These are phyloP conservation scores for Montipora capricornis DNA, from an alignment of 64 coral and sea anemone genomes.

Conservation along the genomic window DNA sequence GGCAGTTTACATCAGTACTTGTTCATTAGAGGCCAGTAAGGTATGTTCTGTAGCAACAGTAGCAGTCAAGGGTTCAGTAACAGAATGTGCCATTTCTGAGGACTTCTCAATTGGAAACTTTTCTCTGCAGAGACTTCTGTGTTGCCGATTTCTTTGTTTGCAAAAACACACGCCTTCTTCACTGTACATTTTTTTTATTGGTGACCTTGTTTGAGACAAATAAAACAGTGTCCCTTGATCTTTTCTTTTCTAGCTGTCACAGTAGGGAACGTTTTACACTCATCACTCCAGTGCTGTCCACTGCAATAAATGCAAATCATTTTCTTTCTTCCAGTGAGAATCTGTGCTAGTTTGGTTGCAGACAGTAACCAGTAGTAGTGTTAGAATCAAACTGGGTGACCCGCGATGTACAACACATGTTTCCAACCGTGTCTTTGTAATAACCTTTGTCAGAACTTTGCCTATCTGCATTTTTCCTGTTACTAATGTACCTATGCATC, in stretches of 20 bases:
- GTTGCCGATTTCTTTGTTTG: neutral
- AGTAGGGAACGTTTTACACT: neutral
- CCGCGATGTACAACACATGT: neutral
- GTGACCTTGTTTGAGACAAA: conserved; percentile 12
- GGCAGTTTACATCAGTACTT: conserved; percentile 29
- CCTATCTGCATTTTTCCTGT: neutral
- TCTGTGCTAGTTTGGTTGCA: neutral
- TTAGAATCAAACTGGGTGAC: neutral
- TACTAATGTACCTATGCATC: conserved; percentile 18
- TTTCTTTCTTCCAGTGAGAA: neutral
- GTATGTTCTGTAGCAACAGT: neutral
- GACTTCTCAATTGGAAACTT: neutral
- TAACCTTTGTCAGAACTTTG: neutral
- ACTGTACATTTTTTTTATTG: neutral
- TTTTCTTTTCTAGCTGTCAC: conserved; percentile 22
- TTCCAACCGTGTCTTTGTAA: neutral
- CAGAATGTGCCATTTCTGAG: neutral
- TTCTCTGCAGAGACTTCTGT: conserved; percentile 36
- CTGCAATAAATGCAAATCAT: neutral
- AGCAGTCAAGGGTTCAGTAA: neutral
- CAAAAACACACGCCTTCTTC: conserved; percentile 14
- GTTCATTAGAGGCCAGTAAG: neutral
- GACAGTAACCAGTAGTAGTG: conserved; percentile 11
- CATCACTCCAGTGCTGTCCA: conserved; percentile 7
- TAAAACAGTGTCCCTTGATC: conserved; percentile 9